These are phyloP conservation scores for Dasysyrphus albostriatus DNA, from an alignment of 2,888 invertebrate species.

Conservation along the genomic window DNA sequence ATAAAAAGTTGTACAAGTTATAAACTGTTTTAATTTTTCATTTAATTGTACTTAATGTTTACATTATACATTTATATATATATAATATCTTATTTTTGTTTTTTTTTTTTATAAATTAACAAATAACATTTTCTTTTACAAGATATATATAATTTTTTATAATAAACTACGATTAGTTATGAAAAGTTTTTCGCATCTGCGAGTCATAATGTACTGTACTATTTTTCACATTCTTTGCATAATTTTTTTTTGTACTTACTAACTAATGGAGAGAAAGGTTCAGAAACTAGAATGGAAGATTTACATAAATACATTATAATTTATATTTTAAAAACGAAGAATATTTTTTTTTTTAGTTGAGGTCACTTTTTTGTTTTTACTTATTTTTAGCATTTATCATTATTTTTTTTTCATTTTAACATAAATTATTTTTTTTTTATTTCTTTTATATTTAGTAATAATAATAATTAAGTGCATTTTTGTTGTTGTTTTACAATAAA, in stretches of 20 bases:
- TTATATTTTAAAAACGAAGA: slow-evolving; percentile 59
- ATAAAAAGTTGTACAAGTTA: slow-evolving; percentile 16
- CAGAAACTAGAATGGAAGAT: slow-evolving; percentile 42
- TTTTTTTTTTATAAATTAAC: slow-evolving; percentile 30
- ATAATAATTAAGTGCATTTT: slow-evolving; percentile 58
- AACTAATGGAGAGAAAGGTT: slow-evolving; percentile 60
- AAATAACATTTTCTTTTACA: slow-evolving; percentile 62
- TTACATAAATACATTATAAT: slow-evolving; percentile 47
- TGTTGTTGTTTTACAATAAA: slow-evolving; percentile 54
- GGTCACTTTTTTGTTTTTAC: slow-evolving; percentile 64
- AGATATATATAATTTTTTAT: slow-evolving; percentile 30
- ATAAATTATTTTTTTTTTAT: slow-evolving; percentile 36
- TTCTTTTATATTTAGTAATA: slow-evolving; percentile 15
- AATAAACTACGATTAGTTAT: slow-evolving; percentile 50
- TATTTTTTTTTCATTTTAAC: slow-evolving; percentile 47
- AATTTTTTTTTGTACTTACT: slow-evolving; percentile 46
- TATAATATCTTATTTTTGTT: slow-evolving; percentile 27
- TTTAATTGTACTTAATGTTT: slow-evolving; percentile 53
- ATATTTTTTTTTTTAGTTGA: slow-evolving; percentile 45
- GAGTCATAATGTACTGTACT: slow-evolving; percentile 5
- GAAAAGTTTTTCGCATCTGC: slow-evolving; percentile 20
- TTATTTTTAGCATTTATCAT: slow-evolving; percentile 45
- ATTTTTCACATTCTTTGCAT: slow-evolving; percentile 34
- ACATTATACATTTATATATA: slow-evolving; percentile 44
- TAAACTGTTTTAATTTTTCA: slow-evolving; percentile 8